These are phyloP conservation scores for Zele albiditarsus DNA, from an alignment of 2,888 invertebrate genomes.

Conservation along the genomic window DNA sequence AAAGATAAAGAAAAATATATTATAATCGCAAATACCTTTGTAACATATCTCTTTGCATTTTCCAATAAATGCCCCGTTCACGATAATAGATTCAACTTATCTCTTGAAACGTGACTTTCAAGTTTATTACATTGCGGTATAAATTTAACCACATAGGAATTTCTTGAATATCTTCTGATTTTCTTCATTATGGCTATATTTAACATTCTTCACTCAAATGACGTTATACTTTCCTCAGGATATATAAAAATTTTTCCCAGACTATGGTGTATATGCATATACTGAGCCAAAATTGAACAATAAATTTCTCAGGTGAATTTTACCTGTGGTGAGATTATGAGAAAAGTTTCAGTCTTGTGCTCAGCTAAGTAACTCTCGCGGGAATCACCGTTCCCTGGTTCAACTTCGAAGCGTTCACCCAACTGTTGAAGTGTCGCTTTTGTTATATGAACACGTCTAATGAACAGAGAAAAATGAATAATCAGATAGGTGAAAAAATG, in stretches of 20 bases:
- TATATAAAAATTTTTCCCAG: not conserved
- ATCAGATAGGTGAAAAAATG: not conserved
- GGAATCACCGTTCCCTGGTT: conserved; percentile 87
- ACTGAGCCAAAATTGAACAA: not conserved
- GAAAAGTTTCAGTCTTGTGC: conserved; percentile 90
- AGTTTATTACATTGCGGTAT: not conserved
- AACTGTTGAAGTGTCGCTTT: conserved; percentile 87
- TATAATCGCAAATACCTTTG: not conserved
- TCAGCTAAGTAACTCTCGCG: conserved; percentile 89
- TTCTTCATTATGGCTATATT: not conserved
- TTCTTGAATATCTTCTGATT: not conserved
- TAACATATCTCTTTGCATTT: not conserved
- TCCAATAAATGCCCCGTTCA: not conserved
- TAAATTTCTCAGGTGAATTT: conserved; percentile 22
- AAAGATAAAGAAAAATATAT: conserved; percentile 44
- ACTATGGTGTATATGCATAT: not conserved
- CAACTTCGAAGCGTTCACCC: conserved; percentile 87
- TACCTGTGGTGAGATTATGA: conserved; percentile 89
- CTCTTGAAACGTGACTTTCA: not conserved
- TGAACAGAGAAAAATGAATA: not conserved
- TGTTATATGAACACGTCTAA: conserved; percentile 90
- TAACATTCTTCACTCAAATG: not conserved
- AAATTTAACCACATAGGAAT: not conserved
- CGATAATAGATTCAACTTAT: not conserved
- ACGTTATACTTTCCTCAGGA: not conserved